phyloP scores from a whole-genome alignment of 2,888 invertebrate species.

The Synanthedon myopaeformis region DNA sequence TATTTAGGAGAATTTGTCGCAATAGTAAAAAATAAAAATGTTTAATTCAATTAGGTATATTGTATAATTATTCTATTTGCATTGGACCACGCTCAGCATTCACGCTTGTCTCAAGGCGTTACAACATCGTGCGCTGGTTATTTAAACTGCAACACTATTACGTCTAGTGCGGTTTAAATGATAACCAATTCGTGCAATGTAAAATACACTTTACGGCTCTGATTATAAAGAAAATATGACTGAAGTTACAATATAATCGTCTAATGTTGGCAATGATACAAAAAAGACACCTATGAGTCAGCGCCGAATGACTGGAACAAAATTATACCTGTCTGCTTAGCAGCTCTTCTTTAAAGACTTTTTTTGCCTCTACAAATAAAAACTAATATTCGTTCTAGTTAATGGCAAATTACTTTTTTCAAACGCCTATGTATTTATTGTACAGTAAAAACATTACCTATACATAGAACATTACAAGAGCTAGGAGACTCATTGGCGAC shows the following conservation, averaged over 20 bases:
- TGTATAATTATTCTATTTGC: conserved; percentile 37
- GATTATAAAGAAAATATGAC: background rate
- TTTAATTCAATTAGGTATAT: conserved; percentile 12
- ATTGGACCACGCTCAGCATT: conserved; percentile 20
- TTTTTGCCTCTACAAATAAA: background rate
- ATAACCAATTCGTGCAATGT: conserved; percentile 6
- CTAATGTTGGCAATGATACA: conserved; percentile 32
- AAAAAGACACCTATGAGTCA: conserved; percentile 46
- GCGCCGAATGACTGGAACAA: conserved; percentile 19
- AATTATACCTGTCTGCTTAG: conserved; percentile 4
- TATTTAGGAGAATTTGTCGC: too few species aligned
- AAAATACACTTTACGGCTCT: background rate
- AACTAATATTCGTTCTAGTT: background rate
- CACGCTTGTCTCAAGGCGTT: conserved; percentile 22
- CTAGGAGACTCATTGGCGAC: too few species aligned
- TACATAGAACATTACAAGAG: too few species aligned
- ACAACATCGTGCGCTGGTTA: conserved; percentile 43
- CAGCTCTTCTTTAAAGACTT: background rate
- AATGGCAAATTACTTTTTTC: too few species aligned
- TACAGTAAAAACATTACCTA: too few species aligned
- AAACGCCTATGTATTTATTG: too few species aligned
- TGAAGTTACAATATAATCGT: background rate
- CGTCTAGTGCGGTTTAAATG: conserved; percentile 13
- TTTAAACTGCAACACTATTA: conserved; percentile 51
- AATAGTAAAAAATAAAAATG: background rate